These are phyloP conservation scores for Poliocrania exsul DNA, from an alignment of 2,797 vertebrate genomes.

Conservation along the genomic window DNA sequence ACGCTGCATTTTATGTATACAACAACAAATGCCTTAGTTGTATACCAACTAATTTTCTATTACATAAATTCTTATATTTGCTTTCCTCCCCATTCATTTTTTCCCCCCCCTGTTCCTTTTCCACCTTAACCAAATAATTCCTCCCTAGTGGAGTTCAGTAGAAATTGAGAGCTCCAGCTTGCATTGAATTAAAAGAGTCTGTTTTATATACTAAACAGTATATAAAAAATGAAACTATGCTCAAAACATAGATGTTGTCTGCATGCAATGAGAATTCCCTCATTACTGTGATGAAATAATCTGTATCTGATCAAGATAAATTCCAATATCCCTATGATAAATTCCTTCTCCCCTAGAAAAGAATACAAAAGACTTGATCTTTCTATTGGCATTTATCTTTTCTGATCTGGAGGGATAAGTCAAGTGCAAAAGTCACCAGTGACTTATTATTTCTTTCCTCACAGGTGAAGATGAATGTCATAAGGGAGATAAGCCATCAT, in stretches of 20 bases:
- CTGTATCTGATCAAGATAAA: conserved; percentile 57
- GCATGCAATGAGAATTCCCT: conserved; percentile 25
- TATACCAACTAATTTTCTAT: background rate
- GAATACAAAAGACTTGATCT: conserved; percentile 63
- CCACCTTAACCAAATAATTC: background rate
- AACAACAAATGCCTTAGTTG: background rate
- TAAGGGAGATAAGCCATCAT: conserved; percentile 37
- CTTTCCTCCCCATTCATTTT: background rate
- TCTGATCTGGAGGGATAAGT: conserved; percentile 61
- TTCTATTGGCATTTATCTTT: conserved; percentile 71
- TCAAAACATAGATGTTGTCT: conserved; percentile 30
- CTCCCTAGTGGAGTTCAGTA: background rate
- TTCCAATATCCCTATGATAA: conserved; percentile 58
- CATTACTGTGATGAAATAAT: conserved; percentile 52
- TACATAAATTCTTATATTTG: background rate
- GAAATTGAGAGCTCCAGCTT: background rate
- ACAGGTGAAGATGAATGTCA: conserved; percentile 66
- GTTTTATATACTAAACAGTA: conserved; percentile 15
- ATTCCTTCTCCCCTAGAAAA: conserved; percentile 34
- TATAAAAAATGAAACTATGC: conserved; percentile 11
- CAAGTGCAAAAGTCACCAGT: conserved; percentile 57
- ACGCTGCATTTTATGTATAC: background rate
- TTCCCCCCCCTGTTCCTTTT: background rate
- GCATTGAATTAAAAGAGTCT: conserved; percentile 31
- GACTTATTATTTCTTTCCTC: conserved; percentile 65